These are phyloP conservation scores for Strigops habroptila DNA, from an alignment of 2,113 vertebrate genomes.

Conservation along the genomic window DNA sequence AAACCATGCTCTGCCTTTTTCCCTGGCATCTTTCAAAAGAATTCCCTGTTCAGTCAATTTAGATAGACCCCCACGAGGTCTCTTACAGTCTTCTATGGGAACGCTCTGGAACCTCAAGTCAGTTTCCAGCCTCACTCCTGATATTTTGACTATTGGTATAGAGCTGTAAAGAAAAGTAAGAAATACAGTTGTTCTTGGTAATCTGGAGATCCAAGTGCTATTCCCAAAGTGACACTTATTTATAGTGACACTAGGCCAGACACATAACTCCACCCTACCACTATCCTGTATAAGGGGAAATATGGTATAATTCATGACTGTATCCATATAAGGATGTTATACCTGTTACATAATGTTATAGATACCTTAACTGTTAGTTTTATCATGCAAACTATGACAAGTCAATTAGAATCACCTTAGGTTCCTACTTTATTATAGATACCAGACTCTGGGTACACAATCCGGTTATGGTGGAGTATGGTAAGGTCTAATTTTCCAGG, in stretches of 20 bases:
- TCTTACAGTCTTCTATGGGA: background rate
- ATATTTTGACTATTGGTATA: background rate
- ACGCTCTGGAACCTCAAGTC: background rate
- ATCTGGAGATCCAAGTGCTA: background rate
- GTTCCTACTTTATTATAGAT: background rate
- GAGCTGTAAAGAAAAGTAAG: background rate
- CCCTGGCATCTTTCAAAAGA: background rate
- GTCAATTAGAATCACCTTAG: background rate
- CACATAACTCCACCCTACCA: background rate
- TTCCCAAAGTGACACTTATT: background rate
- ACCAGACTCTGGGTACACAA: background rate
- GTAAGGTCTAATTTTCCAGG: background rate
- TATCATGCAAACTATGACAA: background rate
- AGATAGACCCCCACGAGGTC: background rate
- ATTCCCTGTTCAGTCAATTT: background rate
- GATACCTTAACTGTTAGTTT: background rate
- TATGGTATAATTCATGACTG: background rate
- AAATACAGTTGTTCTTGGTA: background rate
- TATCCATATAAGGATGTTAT: background rate
- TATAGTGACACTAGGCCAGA: background rate
- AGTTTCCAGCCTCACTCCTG: background rate
- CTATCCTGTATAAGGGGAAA: background rate
- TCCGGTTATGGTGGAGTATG: background rate
- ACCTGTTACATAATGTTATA: background rate
- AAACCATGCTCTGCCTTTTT: background rate